Conservation (phyloP, 2,888 invertebrate genomes). For the Peribatodes rhomboidaria region DNA sequence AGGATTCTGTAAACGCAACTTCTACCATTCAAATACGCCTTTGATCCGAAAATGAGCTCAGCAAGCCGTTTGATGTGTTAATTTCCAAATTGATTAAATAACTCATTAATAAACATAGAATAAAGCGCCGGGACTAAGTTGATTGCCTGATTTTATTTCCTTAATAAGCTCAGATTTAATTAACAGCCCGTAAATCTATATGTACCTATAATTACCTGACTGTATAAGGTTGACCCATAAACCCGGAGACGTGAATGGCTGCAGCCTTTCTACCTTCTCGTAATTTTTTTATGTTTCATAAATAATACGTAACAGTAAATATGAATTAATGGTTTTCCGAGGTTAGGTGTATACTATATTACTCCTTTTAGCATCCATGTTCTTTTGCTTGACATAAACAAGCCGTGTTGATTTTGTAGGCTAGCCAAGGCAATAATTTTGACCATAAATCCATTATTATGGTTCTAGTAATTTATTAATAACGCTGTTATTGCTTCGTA, state of each 20-base stretch:
- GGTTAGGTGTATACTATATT: constrained; percentile 60
- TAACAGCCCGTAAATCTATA: constrained; percentile 65
- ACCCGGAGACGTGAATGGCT: constrained; percentile 64
- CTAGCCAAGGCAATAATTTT: constrained; percentile 58
- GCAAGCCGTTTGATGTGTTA: constrained; percentile 32
- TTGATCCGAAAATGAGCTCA: constrained; percentile 28
- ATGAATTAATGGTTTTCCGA: constrained; percentile 80
- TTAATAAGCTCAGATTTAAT: constrained; percentile 58
- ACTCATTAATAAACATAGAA: constrained; percentile 31
- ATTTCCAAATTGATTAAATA: constrained; percentile 35
- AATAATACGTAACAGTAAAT: constrained; percentile 77
- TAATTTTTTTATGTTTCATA: constrained; percentile 84
- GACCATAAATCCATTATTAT: constrained; percentile 59
- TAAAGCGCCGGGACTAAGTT: constrained; percentile 28
- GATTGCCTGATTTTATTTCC: constrained; percentile 39
- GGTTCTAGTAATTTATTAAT: constrained; percentile 55
- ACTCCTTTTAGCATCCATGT: constrained; percentile 65
- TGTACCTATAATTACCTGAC: constrained; percentile 71
- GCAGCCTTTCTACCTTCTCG: constrained; percentile 75
- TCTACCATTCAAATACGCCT: constrained; percentile 17
- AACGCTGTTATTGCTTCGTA: constrained; percentile 40
- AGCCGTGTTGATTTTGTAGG: constrained; percentile 62
- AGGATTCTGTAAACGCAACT: background rate
- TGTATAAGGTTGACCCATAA: constrained; percentile 79
- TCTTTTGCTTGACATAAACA: constrained; percentile 62